Percentiles rank a stretch among this genome's conserved stretches.
These are phyloP conservation scores for human DNA, from an alignment of 2,113 vertebrate species.

Conservation along the genomic window GRCh38 chr6:105386501-105387000, in stretches of 20 bases:
- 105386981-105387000: no score
- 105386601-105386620: neutral
- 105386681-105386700: neutral
- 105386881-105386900: neutral
- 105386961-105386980: no score
- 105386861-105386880: neutral
- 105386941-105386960: no score
- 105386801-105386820: neutral
- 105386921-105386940: no score
- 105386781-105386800: neutral
- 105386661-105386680: neutral
- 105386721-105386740: neutral
- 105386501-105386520: neutral
- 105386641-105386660: neutral
- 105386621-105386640: neutral
- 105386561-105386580: neutral
- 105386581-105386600: neutral
- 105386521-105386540: neutral
- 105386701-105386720: neutral
- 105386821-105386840: neutral
- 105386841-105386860: neutral
- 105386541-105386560: neutral
- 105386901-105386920: neutral
- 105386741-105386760: neutral
- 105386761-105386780: neutral